A percentile compares a stretch with the other conserved stretches of the same genome.
Conservation (phyloP, 2,113 vertebrate genomes). For the Bombycilla garrulus region DNA sequence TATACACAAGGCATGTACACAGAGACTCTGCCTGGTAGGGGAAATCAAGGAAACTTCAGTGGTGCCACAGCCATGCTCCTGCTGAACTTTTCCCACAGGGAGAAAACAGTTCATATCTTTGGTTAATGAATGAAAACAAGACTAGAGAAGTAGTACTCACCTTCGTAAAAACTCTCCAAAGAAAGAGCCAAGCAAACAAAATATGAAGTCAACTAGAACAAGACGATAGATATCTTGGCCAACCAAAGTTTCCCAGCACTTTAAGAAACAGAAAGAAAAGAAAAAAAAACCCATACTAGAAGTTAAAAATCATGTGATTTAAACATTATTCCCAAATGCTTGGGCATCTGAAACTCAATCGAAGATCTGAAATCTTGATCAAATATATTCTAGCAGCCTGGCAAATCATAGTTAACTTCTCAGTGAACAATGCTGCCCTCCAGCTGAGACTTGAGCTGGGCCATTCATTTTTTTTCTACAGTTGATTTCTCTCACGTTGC, state of each 20-base stretch:
- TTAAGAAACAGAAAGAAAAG: neutral
- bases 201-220: conserved; percentile 89
- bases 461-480: neutral
- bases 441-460: neutral
- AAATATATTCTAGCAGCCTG: neutral
- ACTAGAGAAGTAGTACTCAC: conserved; percentile 68
- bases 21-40: neutral
- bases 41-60: neutral
- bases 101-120: neutral
- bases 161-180: conserved; percentile 92
- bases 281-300: neutral
- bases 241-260: conserved; percentile 94
- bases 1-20: neutral
- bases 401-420: neutral
- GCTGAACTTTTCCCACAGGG: neutral
- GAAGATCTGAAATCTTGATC: neutral
- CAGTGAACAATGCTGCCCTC: neutral
- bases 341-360: neutral
- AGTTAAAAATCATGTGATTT: neutral
- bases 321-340: neutral
- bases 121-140: neutral
- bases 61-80: neutral
- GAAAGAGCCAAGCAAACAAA: conserved; percentile 87
- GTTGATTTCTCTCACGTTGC: neutral
- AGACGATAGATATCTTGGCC: conserved; percentile 93